Conservation (phyloP, 1,140 invertebrate species). For the Micrasema minimum region DNA sequence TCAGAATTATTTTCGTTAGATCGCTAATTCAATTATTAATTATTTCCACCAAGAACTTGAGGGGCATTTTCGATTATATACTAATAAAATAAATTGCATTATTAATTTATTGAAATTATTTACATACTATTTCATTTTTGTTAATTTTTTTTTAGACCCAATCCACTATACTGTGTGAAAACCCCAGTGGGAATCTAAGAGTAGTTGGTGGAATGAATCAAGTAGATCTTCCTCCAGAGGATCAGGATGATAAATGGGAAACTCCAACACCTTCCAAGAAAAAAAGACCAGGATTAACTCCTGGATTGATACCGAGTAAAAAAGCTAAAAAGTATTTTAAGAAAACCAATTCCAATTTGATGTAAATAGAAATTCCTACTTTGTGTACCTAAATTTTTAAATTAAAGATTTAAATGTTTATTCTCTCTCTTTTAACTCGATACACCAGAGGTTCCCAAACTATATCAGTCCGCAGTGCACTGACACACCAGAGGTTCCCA, state of each 20-base stretch:
- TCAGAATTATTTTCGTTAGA: too few species aligned
- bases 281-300: conserved; percentile 81
- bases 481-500: too few species aligned
- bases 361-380: conserved; percentile 1
- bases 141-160: conserved; percentile 39
- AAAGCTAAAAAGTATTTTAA: conserved; percentile 86
- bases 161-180: conserved; percentile 59
- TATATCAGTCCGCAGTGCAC: too few species aligned
- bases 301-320: conserved; percentile 83
- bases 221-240: conserved; percentile 42
- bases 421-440: too few species aligned
- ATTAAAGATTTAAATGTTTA: conserved; percentile 12
- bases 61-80: too few species aligned
- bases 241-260: conserved; percentile 65
- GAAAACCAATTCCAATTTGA: conserved; percentile 59
- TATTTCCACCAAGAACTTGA: too few species aligned
- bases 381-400: conserved; percentile 1
- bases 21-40: too few species aligned
- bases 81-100: too few species aligned
- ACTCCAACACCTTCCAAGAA: conserved; percentile 68
- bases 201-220: conserved; percentile 53
- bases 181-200: conserved; percentile 56
- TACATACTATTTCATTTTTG: neutral
- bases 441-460: too few species aligned
- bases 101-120: too few species aligned